Evolutionary conservation across 2,113 vertebrate species (phyloP), one percentile per base, ranked within the genome.

Genomic region (Lichenostomus cassidix): DNA sequence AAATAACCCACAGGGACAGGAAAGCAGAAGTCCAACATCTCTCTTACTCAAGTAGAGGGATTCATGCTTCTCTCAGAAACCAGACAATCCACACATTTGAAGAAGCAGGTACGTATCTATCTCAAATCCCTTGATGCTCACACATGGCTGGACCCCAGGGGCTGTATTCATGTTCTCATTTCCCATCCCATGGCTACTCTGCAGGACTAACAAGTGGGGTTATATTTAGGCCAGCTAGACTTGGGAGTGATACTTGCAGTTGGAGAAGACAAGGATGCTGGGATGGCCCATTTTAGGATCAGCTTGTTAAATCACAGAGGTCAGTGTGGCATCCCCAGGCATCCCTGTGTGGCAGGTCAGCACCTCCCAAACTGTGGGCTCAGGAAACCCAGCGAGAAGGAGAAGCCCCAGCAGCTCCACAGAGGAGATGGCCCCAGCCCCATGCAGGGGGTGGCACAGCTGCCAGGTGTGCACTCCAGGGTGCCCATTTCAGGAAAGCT

Each of bases 361-460:
- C 27, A 42, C 9, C 15, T 39, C 56, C 53, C 1, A 21, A 59
- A 67, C 28, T 0, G 0, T 4, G 23, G 15, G 19, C 35, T 71
- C 56, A 29, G 35, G 33, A 74, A 39, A 73, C 2, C 16, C 58
- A 13, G 7, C 0, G 1, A 19, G 53, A 13, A 82, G 59, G 41
- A 49, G 33, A 46, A 14, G 2, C 4, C n/a, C 42, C 58, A 29
- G 50, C 14, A 15, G 3, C 27, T 70, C 33, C 73, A 28, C 0
- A 0, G 1, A 3, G 59, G 24, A 15, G 5, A 20, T 3, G 1
- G 0, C 1, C 20, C 49, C 83, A 71, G 44, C 19, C 19, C 77
- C 10, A 3, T 7, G 74, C 56, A 68, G 73, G 42, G 39, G 12
- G 29, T 12, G 18, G 24, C 22, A 27, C 22, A 37, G 78, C 58